A percentile compares a stretch with the other conserved stretches of the same genome.
phyloP scores from a whole-genome alignment of 2,113 vertebrate genomes.

The Zosterops lateralis region DNA sequence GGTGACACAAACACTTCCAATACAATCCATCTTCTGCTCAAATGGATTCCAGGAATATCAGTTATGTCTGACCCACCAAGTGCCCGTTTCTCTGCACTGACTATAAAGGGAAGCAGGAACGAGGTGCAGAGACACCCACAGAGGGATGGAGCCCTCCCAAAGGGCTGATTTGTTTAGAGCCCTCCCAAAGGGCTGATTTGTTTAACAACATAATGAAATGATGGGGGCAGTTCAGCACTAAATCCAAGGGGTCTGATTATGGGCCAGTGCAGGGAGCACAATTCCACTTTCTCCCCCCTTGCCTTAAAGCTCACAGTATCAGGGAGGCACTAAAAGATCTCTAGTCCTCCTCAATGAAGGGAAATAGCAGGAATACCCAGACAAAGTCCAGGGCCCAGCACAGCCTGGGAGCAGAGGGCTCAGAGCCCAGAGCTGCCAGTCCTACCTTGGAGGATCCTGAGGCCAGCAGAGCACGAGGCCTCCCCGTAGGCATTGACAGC shows the following conservation, averaged over 20 bases:
- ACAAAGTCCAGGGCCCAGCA: not conserved
- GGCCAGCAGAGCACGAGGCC: constrained; percentile 74
- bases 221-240: not conserved
- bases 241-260: not conserved
- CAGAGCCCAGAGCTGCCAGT: not conserved
- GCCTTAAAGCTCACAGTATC: not conserved
- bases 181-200: not conserved
- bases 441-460: constrained; percentile 82
- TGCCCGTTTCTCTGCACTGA: not conserved
- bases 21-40: not conserved
- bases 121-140: not conserved
- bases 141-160: not conserved
- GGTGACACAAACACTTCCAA: not conserved
- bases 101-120: not conserved
- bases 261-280: not conserved
- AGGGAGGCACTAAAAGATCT: not conserved
- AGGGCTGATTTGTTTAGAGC: not conserved
- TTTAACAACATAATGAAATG: not conserved
- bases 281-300: not conserved
- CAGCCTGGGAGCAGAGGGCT: not conserved
- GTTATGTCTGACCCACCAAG: not conserved
- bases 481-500: constrained; percentile 83
- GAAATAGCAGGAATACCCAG: not conserved
- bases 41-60: not conserved
- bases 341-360: not conserved